Evolutionary conservation across 2,113 vertebrate species (phyloP).

Genomic region (Crypturellus undulatus): DNA sequence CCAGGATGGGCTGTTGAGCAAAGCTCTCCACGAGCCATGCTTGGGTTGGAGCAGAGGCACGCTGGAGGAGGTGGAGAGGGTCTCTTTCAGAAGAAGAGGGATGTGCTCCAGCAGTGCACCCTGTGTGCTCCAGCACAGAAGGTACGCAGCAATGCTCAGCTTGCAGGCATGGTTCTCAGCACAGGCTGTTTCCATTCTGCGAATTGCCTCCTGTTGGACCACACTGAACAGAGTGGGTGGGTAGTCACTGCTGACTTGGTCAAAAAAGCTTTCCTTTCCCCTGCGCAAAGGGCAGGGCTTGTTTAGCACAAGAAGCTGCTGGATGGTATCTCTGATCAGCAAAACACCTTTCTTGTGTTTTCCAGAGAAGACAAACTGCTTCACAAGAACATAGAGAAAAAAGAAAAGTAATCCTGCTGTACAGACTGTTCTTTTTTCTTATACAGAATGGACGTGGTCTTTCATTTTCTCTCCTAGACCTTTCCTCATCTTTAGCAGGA

Average conservation of each 20-base stretch:
- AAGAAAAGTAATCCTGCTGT: background rate
- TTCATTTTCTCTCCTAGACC: background rate
- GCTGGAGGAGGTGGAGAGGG: background rate
- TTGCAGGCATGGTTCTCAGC: background rate
- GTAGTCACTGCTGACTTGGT: background rate
- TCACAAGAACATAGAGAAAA: background rate
- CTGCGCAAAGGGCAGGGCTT: background rate
- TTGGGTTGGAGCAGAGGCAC: background rate
- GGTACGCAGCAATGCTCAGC: background rate
- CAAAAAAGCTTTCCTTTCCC: background rate
- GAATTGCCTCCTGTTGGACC: background rate
- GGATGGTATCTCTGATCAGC: background rate
- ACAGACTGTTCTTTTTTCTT: background rate
- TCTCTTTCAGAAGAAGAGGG: background rate
- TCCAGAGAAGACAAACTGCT: background rate
- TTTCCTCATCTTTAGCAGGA: background rate
- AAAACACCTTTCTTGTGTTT: background rate
- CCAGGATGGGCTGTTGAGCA: background rate
- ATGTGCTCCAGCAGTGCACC: background rate
- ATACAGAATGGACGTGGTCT: background rate
- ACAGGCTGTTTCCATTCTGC: background rate
- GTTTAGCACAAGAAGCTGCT: background rate
- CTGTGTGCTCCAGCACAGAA: fast-evolving
- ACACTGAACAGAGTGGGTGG: background rate
- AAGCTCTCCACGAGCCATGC: background rate